These are phyloP conservation scores for Kryptolebias ocellatus DNA, from an alignment of 2,797 vertebrate species.

Conservation along the genomic window DNA sequence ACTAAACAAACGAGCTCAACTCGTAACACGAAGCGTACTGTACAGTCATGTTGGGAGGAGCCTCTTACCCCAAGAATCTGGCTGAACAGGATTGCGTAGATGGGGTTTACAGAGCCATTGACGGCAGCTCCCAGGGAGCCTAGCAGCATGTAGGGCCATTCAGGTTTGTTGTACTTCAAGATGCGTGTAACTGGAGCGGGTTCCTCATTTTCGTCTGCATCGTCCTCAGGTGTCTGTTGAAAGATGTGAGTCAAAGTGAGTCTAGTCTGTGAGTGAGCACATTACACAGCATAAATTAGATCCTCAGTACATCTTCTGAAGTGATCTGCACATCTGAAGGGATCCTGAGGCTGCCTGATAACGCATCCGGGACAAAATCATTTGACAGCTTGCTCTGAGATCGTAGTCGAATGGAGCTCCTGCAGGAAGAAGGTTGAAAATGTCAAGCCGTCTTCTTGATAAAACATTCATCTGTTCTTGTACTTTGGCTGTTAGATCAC, in stretches of 20 bases:
- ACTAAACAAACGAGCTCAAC: not conserved
- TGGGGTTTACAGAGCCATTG: conserved; percentile 82
- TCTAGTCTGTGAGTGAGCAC: not conserved
- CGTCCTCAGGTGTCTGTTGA: conserved; percentile 49
- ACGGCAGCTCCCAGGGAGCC: conserved; percentile 83
- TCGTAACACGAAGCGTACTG: not conserved
- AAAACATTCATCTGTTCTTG: not conserved
- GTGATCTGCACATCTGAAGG: not conserved
- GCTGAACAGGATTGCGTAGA: conserved; percentile 85
- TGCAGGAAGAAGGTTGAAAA: conserved; percentile 41
- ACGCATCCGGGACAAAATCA: conserved; percentile 45
- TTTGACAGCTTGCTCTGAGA: conserved; percentile 71
- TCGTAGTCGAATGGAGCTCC: conserved; percentile 70
- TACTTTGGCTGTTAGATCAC: not conserved
- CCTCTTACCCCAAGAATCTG: conserved; percentile 84
- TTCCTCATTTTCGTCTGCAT: conserved; percentile 47
- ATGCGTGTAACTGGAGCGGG: conserved; percentile 79
- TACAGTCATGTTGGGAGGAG: not conserved
- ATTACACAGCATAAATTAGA: not conserved
- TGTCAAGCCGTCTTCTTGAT: not conserved
- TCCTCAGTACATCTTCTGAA: conserved; percentile 41
- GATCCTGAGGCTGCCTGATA: conserved; percentile 53
- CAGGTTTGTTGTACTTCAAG: conserved; percentile 83
- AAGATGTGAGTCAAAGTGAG: not conserved
- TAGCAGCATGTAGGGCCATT: conserved; percentile 86